Evolutionary conservation across 2,113 vertebrate genomes (phyloP).

Genomic region (Pagrus major): DNA sequence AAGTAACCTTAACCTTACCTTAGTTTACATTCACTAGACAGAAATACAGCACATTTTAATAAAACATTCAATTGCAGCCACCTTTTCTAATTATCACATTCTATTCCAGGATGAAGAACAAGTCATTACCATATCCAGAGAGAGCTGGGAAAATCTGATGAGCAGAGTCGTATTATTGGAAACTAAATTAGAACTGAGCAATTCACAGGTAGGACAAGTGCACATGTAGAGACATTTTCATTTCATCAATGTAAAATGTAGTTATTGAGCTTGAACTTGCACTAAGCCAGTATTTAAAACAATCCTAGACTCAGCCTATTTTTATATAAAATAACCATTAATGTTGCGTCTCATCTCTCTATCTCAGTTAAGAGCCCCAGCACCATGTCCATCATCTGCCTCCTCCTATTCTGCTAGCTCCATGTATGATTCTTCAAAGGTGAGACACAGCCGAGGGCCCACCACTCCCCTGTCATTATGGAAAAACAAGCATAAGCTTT

Average conservation of each 20-base stretch:
- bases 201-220: conserved; percentile 53
- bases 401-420: neutral
- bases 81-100: neutral
- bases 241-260: neutral
- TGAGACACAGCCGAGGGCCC: conserved; percentile 8
- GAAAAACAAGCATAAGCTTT: too few relatives aligned
- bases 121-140: conserved; percentile 77
- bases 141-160: conserved; percentile 90
- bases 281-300: neutral
- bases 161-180: conserved; percentile 92
- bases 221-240: too few relatives aligned
- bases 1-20: too few relatives aligned
- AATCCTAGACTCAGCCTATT: neutral
- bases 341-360: neutral
- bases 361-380: conserved; percentile 11
- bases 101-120: conserved; percentile 42
- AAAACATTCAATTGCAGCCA: neutral
- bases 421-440: conserved; percentile 42
- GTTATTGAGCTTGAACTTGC: neutral
- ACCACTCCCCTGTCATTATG: too few relatives aligned
- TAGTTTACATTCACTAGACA: too few relatives aligned
- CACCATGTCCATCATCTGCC: neutral
- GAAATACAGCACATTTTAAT: neutral
- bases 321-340: neutral
- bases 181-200: conserved; percentile 86